A percentile compares a stretch with the other conserved stretches of the same genome.
Conservation (phyloP, 2,888 invertebrate genomes). For the Lasioglossum leucozonium region DNA sequence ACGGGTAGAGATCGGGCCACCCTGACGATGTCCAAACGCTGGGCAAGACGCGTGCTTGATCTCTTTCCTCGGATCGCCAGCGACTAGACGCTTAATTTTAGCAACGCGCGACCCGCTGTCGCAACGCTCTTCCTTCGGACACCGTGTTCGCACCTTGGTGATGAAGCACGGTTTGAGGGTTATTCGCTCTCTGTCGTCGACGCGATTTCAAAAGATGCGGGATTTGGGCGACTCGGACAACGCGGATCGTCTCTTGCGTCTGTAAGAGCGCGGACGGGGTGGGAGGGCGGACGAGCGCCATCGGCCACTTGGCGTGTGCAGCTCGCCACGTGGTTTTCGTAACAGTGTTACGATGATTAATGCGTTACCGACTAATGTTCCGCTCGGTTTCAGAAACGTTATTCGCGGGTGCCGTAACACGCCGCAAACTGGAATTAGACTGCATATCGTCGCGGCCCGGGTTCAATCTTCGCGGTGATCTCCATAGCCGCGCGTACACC, state of each 20-base stretch:
- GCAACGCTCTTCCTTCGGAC: conserved; percentile 23
- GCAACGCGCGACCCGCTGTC: not conserved
- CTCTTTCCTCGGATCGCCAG: not conserved
- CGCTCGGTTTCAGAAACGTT: not conserved
- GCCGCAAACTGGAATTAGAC: not conserved
- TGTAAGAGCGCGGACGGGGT: too few relatives aligned
- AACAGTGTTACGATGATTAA: not conserved
- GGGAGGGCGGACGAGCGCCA: not conserved
- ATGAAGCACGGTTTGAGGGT: not conserved
- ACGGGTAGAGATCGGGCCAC: not conserved
- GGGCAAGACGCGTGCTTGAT: not conserved
- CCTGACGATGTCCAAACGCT: not conserved
- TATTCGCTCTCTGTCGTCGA: not conserved
- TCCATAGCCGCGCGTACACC: not conserved
- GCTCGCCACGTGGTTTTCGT: not conserved
- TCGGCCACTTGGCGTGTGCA: not conserved
- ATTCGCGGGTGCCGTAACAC: not conserved
- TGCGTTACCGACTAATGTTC: not conserved
- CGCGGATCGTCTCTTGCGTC: not conserved
- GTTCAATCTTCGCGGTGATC: not conserved
- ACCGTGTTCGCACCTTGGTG: conserved; percentile 4
- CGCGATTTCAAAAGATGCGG: conserved; percentile 14
- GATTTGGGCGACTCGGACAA: not conserved
- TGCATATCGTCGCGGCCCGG: not conserved
- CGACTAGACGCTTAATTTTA: conserved; percentile 28